Evolutionary conservation across 2,888 invertebrate genomes (phyloP).

Genomic region (Drosophila prolongata): DNA sequence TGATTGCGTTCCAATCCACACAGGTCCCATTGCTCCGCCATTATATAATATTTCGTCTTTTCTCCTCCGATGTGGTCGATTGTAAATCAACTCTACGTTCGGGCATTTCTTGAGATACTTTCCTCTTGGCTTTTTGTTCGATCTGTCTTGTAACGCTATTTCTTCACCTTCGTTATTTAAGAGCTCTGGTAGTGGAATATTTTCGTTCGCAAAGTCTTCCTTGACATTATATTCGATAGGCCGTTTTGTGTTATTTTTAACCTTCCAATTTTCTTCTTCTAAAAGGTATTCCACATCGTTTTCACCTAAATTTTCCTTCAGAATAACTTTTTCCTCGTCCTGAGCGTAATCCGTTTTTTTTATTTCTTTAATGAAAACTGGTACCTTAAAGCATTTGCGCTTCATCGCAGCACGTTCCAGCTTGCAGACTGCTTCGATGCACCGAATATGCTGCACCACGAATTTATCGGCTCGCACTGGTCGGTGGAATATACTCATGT

Average conservation of each 20-base stretch:
- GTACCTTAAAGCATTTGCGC: background rate
- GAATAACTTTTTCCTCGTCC: too few species aligned
- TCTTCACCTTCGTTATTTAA: background rate
- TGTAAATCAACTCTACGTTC: background rate
- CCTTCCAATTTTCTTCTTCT: background rate
- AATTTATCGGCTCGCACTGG: background rate
- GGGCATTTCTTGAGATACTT: background rate
- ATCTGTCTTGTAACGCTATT: background rate
- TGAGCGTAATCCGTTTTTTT: background rate
- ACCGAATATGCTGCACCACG: background rate
- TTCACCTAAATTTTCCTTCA: background rate
- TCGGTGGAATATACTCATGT: background rate
- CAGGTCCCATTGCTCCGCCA: background rate
- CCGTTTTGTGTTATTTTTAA: too few species aligned
- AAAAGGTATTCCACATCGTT: background rate
- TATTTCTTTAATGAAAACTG: background rate
- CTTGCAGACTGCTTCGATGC: background rate
- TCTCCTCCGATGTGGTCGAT: constrained; percentile 1
- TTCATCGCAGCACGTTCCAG: constrained; percentile 1
- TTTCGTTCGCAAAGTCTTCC: too few species aligned
- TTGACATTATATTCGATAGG: too few species aligned
- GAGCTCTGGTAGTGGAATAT: too few species aligned
- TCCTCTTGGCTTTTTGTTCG: background rate
- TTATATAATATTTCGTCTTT: constrained; percentile 4
- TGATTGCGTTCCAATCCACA: background rate